Evolutionary conservation across 2,888 invertebrate genomes (phyloP), one percentile per base, ranked within the genome.

Genomic region (Mellilla xanthometata): DNA sequence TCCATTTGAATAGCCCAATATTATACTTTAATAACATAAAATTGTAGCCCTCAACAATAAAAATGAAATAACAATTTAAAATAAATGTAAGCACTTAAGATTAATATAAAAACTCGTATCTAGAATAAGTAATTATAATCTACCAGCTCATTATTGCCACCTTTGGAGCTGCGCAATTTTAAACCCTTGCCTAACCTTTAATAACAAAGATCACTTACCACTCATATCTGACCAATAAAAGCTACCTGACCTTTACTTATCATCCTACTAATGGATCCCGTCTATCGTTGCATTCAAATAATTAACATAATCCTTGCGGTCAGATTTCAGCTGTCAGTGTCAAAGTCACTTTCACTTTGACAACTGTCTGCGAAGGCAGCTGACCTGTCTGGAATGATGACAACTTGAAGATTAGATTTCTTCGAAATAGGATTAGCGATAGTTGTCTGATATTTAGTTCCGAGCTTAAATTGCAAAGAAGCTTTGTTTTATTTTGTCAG

Each of bases 221-320:
- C n/a, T 24, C 27, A 33, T 39, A 42, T 22, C 26, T 28, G 33
- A 28, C 40, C 31, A 27, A n/a, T n/a, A n/a, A 10, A 34, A n/a
- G 15, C 32, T 23, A 26, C 41, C 39, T 60, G 74, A 81, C 82
- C 81, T 81, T 81, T 78, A 54, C 59, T 77, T 81, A 78, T 80
- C 76, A 56, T 40, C 49, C 45, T 24, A 52, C 73, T 77, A 79
- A 81, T 78, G 76, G 77, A 72, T 39, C 49, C 51, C 50, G 60
- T 61, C 62, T 58, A 66, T 68, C 65, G 60, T 31, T 54, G 55
- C 47, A 33, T 33, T 45, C 28, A 32, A 38, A 33, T 10, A 19
- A 52, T 50, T 52, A 50, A 35, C 52, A 51, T 57, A 57, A 57
- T 57, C 57, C 54, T 45, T 33, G 31, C 33, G 43, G 39, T 31